Evolutionary conservation across 2,888 invertebrate genomes (phyloP).

Genomic region (Marronus borbonicus): DNA sequence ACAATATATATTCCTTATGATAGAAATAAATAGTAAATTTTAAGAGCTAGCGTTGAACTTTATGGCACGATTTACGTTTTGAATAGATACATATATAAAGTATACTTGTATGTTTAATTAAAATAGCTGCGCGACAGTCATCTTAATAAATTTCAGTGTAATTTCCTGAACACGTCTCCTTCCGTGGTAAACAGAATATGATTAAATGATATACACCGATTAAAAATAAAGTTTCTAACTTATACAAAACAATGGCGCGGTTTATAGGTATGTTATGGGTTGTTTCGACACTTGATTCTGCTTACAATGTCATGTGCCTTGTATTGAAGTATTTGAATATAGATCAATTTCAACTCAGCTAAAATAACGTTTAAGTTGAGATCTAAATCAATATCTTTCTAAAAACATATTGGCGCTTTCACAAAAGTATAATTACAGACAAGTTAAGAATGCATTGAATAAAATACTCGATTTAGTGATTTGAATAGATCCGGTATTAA

Average conservation of each 20-base stretch:
- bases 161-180: not conserved
- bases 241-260: not conserved
- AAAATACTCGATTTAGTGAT: too few species aligned
- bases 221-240: not conserved
- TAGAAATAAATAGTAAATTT: constrained; percentile 27
- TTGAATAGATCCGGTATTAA: too few species aligned
- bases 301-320: not conserved
- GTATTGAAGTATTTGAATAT: not conserved
- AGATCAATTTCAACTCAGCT: not conserved
- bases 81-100: constrained; percentile 1
- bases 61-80: constrained; percentile 18
- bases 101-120: constrained; percentile 28
- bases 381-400: too few species aligned
- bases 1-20: constrained; percentile 14
- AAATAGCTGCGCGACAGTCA: constrained; percentile 14
- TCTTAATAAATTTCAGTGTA: constrained; percentile 15
- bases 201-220: not conserved
- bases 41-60: constrained; percentile 32
- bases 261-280: not conserved
- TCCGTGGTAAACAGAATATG: not conserved
- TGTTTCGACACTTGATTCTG: not conserved
- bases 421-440: too few species aligned
- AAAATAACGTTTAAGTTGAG: too few species aligned
- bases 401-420: too few species aligned
- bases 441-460: too few species aligned